Evolutionary conservation across 2,888 invertebrate genomes (phyloP).

Genomic region (Encarsia formosa): DNA sequence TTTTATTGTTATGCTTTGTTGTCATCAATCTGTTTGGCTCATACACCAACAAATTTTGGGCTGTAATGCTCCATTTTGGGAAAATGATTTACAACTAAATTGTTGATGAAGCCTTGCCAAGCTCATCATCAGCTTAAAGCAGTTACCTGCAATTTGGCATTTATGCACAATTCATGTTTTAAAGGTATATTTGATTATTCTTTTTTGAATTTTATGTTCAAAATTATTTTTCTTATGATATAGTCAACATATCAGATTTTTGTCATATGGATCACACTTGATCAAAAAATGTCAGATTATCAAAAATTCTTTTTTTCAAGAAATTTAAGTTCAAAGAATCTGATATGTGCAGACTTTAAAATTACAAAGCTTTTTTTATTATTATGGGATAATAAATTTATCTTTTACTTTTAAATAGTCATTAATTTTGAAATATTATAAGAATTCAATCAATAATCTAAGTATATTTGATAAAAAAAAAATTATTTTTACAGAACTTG

Average conservation of each 20-base stretch:
- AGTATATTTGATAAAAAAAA: not conserved
- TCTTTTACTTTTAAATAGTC: no score
- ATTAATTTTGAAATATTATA: no score
- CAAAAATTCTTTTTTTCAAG: no score
- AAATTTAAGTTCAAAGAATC: no score
- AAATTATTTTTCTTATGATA: not conserved
- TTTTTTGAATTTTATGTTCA: constrained; percentile 11
- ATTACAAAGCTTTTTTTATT: no score
- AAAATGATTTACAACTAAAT: constrained; percentile 45
- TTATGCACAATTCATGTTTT: constrained; percentile 51
- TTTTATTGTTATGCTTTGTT: constrained; percentile 49
- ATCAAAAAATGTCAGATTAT: no score
- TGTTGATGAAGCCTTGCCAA: constrained; percentile 50
- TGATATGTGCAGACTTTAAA: no score
- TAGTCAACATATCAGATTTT: not conserved
- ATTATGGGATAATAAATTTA: no score
- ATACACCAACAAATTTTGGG: constrained; percentile 45
- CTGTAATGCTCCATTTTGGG: constrained; percentile 45
- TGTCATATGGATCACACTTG: no score
- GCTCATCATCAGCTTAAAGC: constrained; percentile 46
- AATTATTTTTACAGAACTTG: constrained; percentile 49
- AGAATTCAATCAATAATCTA: not conserved
- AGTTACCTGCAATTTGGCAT: constrained; percentile 50
- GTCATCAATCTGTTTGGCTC: constrained; percentile 44
- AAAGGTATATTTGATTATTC: constrained; percentile 39